Conservation (phyloP, 2,797 vertebrate genomes). For the Brachymystax lenok region DNA sequence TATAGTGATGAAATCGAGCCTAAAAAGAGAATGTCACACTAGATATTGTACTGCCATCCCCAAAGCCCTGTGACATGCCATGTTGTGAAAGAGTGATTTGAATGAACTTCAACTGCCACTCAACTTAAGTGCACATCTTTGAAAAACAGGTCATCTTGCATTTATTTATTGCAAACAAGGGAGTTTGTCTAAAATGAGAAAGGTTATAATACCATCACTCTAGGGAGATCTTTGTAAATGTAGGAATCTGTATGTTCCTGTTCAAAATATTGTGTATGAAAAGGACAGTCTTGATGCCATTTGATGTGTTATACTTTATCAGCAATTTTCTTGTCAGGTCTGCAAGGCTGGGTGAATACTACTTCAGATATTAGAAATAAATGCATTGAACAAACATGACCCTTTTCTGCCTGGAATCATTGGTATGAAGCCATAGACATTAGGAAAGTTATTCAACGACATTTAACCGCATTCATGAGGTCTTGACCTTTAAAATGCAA, state of each 20-base stretch:
- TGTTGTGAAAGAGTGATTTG: conserved; percentile 40
- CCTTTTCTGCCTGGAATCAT: conserved; percentile 23
- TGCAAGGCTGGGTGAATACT: conserved; percentile 67
- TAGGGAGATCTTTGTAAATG: conserved; percentile 64
- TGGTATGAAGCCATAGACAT: conserved; percentile 10
- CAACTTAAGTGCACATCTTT: conserved; percentile 34
- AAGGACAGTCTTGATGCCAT: conserved; percentile 70
- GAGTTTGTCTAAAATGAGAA: conserved; percentile 72
- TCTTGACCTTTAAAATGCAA: conserved; percentile 1
- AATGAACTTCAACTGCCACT: conserved; percentile 45
- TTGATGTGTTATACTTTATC: conserved; percentile 76
- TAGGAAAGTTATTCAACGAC: not conserved
- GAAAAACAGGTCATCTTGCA: conserved; percentile 38
- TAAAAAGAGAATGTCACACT: conserved; percentile 22
- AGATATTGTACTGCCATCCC: conserved; percentile 27
- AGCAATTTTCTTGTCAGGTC: conserved; percentile 74
- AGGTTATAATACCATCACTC: conserved; percentile 66
- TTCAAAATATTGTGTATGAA: conserved; percentile 83
- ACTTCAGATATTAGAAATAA: conserved; percentile 78
- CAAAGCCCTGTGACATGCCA: conserved; percentile 33
- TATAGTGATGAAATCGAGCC: conserved; percentile 27
- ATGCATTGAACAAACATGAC: conserved; percentile 57
- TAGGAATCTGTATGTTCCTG: conserved; percentile 80
- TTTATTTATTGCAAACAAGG: conserved; percentile 54
- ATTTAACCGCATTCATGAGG: not conserved